Base-by-base conservation (phyloP, 2,888 invertebrate genomes). In the Amblyjoppa proteus region DNA sequence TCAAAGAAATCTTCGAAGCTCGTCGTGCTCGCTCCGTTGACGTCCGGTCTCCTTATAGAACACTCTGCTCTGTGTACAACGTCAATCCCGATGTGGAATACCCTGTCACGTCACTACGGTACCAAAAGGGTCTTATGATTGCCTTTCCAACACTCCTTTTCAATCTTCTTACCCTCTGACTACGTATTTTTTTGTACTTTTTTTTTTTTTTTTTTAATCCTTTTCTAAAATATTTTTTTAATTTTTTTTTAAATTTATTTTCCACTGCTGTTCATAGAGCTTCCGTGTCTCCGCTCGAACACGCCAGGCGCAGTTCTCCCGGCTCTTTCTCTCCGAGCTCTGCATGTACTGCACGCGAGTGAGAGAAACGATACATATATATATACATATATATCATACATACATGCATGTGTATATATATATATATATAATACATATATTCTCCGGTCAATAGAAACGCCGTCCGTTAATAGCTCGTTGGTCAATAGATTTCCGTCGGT, bases 401-500 rank as follows among this genome's bases (percentile, higher is more conserved):
- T 31, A 31, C 2, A 31, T 20, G 5, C n/a, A 53, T 51, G 3
- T 53, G 5, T 56, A 25, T 56, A 9, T 56, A 53, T 58, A 58
- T 58, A 11, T 7, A 28, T 58, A 28, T 28, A 25, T 58, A 3
- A 20, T 56, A 31, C 9, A 11, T 34, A 5, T 61, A 31, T 61
- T 74, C 71, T 25, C 82, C 73, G 87, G 91, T 88, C 91, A 91
- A 91, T 91, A 91, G 87, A 78, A 89, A 89, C 84, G 86, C 90
- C 83, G 86, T 89, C 89, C 88, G 90, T 91, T 91, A 90, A 90
- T 91, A 90, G 90, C 89, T 89, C 85, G 89, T 80, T 81, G 90
- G 91, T 80, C 91, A 91, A 91, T 91, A 90, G 83, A 89, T 91
- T 83, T 66, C 41, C 91, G 78, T 86, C 87, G 87, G 79, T 82